Evolutionary conservation across 1,140 invertebrate genomes (phyloP), one percentile per base, ranked within the genome.

Genomic region (Globodera rostochiensis): DNA sequence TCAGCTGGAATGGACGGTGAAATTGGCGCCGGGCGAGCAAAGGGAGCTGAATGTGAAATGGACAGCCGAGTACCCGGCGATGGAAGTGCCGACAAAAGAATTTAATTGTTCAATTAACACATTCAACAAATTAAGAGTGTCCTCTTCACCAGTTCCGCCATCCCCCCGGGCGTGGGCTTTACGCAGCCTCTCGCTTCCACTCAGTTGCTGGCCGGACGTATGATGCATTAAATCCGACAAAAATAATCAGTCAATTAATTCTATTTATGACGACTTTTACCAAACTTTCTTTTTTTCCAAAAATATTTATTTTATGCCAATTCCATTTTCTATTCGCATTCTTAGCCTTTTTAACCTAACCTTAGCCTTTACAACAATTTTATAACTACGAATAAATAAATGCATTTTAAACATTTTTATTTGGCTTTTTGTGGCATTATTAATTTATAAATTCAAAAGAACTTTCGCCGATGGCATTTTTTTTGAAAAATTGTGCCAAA

Each of bases 1-100:
- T 50, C 69, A 86, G 53, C 25, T 84, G 79, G 78, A 81, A 66
- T 80, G 82, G 78, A 79, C 78, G 8, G 70, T 74, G 19, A 82
- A 36, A 46, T 47, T 80, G 69, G 73, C 36, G 64, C 79, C 83
- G 21, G 82, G 78, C 21, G 80, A 83, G 79, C 82, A 83, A 50
- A 74, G 80, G 21, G 80, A 83, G 36, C 49, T 83, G 36, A 57
- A 47, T 49, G 80, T 83, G 6, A 83, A 82, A 73, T 83, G 74
- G 73, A 83, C 74, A 19, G 74, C 76, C 45, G 74, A 76, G 53
- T 76, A 76, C 53, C 74, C 74, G 47, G 74, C 74, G n/a, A 46
- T 53, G 8, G 74, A 76, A 49, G 74, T 76, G 25, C 50, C 50
- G 7, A 53, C 7, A 53, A 53, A 53, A 13, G 50, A 3, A 0